Percentiles rank a stretch among this genome's conserved stretches.
Conservation (phyloP, 2,888 invertebrate species). For the Polylopha cassiicola region DNA sequence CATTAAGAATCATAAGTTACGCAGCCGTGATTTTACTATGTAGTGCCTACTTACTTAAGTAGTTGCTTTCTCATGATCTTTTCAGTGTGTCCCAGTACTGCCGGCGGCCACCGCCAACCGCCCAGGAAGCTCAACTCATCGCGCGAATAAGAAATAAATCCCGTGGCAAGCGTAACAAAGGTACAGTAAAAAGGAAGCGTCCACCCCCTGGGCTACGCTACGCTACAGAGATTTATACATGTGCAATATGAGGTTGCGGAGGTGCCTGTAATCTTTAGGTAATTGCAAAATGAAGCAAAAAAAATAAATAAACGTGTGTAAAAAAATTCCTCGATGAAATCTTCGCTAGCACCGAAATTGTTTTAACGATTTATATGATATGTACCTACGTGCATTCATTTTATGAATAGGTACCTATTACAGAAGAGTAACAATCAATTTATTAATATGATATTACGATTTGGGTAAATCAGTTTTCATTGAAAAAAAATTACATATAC, state of each 20-base stretch:
- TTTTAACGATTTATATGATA: too few species aligned
- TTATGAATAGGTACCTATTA: too few species aligned
- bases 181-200: slow-evolving; percentile 72
- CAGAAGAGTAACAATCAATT: too few species aligned
- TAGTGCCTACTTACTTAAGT: too few species aligned
- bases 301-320: too few species aligned
- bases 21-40: too few species aligned
- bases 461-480: background rate
- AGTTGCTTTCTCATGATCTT: background rate
- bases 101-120: slow-evolving; percentile 65
- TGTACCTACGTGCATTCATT: too few species aligned
- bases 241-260: slow-evolving; percentile 47
- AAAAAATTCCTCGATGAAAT: too few species aligned
- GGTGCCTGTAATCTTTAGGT: slow-evolving; percentile 53
- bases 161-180: slow-evolving; percentile 75
- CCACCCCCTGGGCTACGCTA: slow-evolving; percentile 51
- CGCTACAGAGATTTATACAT: slow-evolving; percentile 53
- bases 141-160: slow-evolving; percentile 75
- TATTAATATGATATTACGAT: too few species aligned
- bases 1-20: too few species aligned
- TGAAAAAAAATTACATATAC: too few species aligned
- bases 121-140: slow-evolving; percentile 75
- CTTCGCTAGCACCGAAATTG: too few species aligned
- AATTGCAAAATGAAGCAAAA: slow-evolving; percentile 25
- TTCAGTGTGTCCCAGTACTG: slow-evolving; percentile 34